Conservation (phyloP, 2,797 vertebrate species). For the Myiothlypis chrysogaster region DNA sequence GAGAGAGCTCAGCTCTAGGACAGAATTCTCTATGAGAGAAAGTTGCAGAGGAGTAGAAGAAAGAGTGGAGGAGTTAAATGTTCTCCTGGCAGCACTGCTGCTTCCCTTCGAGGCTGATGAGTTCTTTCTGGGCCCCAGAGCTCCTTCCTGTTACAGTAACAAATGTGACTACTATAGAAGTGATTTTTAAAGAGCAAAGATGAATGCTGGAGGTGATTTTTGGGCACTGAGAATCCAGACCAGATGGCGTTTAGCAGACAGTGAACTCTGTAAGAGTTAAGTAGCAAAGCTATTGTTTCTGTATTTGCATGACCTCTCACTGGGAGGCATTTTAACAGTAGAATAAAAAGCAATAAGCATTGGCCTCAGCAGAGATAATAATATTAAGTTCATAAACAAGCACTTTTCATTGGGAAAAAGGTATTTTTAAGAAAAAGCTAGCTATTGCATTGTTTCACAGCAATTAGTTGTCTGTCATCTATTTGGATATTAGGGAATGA, state of each 20-base stretch:
- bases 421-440: neutral
- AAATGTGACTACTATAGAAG: neutral
- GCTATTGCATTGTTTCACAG: neutral
- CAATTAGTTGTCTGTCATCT: neutral
- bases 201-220: neutral
- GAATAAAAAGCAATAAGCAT: neutral
- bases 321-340: neutral
- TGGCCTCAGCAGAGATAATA: neutral
- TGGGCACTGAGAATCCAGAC: neutral
- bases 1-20: neutral
- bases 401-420: neutral
- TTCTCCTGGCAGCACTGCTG: neutral
- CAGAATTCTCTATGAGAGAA: neutral
- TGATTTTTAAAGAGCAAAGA: neutral
- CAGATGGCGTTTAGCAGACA: conserved; percentile 2
- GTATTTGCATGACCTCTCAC: neutral
- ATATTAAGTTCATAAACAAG: neutral
- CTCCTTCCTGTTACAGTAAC: neutral
- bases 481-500: neutral
- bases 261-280: neutral
- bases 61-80: neutral
- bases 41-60: neutral
- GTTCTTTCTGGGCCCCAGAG: neutral
- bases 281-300: conserved; percentile 4
- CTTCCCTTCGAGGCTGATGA: neutral